Evolutionary conservation across 2,113 vertebrate genomes (phyloP), one percentile per base, ranked within the genome.

Genomic region (Tragelaphus strepsiceros): DNA sequence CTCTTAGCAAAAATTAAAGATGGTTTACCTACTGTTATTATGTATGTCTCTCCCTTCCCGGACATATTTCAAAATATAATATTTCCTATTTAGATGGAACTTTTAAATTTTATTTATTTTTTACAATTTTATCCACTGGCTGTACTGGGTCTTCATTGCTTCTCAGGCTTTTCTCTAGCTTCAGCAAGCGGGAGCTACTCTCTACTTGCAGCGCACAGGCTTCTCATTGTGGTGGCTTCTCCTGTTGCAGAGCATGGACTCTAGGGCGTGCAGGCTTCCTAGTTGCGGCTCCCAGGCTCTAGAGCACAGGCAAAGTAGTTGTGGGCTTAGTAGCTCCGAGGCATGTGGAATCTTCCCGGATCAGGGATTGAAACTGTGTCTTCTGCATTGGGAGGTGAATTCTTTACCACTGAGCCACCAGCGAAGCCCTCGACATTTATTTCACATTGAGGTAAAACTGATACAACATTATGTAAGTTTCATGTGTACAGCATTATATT

Each of bases 31-130:
- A 19, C 67, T 39, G 17, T 12, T n/a, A 4, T 91, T 15, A 24
- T 28, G 8, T 32, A 17, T 59, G 43, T 61, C 86, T 90, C 39
- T 92, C 77, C 28, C 16, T 21, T 91, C 51, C 91, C 15, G 30
- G 16, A 7, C 53, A 84, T 19, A 67, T 67, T 96, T 82, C 77
- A 90, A 80, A 93, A 51, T 43, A 95, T 43, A 92, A 67, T 39
- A 56, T 15, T 21, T 43, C 90, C 24, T 82, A 56, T 51, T 94
- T 85, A 82, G 24, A n/a, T 15, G 49, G 9, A 67, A 30, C 39
- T 22, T 54, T 22, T 54, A 6, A 82, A 22, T 4, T 54, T 35
- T 53, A n/a, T n/a, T 22, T 6, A 24, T 26, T 43, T 39, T 39
- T 39, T 39, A n/a, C n/a, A n/a, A n/a, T n/a, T n/a, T n/a, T n/a